Conservation (phyloP, 2,888 invertebrate species). For the Troglohyphantes excavatus region DNA sequence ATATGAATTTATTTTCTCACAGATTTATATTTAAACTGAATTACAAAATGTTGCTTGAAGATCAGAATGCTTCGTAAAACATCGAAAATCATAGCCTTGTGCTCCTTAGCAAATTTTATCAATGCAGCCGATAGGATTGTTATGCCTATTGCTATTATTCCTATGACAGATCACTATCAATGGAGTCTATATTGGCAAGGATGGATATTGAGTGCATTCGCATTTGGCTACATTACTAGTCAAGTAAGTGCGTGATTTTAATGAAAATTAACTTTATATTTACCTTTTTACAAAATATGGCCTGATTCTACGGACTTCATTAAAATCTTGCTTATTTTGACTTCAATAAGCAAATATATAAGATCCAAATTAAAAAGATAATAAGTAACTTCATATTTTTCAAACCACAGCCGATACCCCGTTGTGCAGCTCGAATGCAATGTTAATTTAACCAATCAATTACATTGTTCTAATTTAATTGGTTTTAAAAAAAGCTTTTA, state of each 20-base stretch:
- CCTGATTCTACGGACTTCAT: too few relatives aligned
- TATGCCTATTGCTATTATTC: constrained; percentile 90
- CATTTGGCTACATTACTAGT: constrained; percentile 89
- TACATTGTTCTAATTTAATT: too few relatives aligned
- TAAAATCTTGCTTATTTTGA: too few relatives aligned
- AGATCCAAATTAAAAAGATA: too few relatives aligned
- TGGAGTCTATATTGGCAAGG: constrained; percentile 89
- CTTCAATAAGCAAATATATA: too few relatives aligned
- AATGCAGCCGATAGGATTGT: constrained; percentile 90
- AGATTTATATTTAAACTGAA: not conserved
- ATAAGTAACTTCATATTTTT: too few relatives aligned
- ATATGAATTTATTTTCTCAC: not conserved
- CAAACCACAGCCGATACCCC: too few relatives aligned
- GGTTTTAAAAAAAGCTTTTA: too few relatives aligned
- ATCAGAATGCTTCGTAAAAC: constrained; percentile 76
- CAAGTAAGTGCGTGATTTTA: constrained; percentile 84
- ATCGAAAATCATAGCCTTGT: constrained; percentile 85
- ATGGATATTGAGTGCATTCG: constrained; percentile 89
- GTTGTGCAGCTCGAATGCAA: too few relatives aligned
- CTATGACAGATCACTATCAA: constrained; percentile 88
- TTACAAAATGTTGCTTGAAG: not conserved
- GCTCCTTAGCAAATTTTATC: constrained; percentile 89
- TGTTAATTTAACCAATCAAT: too few relatives aligned
- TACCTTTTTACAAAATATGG: too few relatives aligned
- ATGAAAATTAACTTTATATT: not conserved